phyloP scores from a whole-genome alignment of 2,797 vertebrate species.

The Epinephelus coioides region DNA sequence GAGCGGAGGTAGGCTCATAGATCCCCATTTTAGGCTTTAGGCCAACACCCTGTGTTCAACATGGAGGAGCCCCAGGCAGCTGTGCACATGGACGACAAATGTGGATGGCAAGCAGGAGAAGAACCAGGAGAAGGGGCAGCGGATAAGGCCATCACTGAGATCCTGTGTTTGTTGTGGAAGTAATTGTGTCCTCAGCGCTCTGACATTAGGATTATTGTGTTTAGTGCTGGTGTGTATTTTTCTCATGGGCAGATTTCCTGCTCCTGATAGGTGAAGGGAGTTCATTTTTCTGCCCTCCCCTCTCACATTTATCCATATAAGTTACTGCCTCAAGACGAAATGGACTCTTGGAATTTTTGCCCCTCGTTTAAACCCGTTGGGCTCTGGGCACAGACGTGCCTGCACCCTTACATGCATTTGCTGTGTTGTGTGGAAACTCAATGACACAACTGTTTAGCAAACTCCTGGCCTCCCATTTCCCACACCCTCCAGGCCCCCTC shows the following conservation, averaged over 20 bases:
- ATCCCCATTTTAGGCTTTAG: slow-evolving; percentile 78
- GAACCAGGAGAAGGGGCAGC: slow-evolving; percentile 41
- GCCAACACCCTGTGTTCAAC: slow-evolving; percentile 78
- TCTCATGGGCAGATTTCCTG: slow-evolving; percentile 70
- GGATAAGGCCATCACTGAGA: slow-evolving; percentile 59
- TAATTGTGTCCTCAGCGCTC: slow-evolving; percentile 67
- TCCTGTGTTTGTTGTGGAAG: slow-evolving; percentile 75
- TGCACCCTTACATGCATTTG: slow-evolving; percentile 53
- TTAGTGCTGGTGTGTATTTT: slow-evolving; percentile 73
- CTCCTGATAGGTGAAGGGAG: slow-evolving; percentile 41
- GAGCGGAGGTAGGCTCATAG: slow-evolving; percentile 78
- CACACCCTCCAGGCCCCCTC: slow-evolving; percentile 80
- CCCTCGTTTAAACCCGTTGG: slow-evolving; percentile 57
- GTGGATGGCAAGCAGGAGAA: slow-evolving; percentile 49
- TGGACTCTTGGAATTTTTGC: slow-evolving; percentile 49
- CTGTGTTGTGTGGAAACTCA: slow-evolving; percentile 77
- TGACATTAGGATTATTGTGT: slow-evolving; percentile 64
- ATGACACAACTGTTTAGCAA: slow-evolving; percentile 83
- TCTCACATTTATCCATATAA: slow-evolving; percentile 70
- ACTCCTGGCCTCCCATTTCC: slow-evolving; percentile 81
- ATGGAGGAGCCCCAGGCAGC: slow-evolving; percentile 69
- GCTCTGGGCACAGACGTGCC: slow-evolving; percentile 60
- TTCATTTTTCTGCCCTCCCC: slow-evolving; percentile 11
- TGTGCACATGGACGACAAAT: slow-evolving; percentile 60
- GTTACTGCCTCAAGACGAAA: slow-evolving; percentile 57